Conservation (phyloP, 1,140 invertebrate genomes). For the Globodera ellingtonae region DNA sequence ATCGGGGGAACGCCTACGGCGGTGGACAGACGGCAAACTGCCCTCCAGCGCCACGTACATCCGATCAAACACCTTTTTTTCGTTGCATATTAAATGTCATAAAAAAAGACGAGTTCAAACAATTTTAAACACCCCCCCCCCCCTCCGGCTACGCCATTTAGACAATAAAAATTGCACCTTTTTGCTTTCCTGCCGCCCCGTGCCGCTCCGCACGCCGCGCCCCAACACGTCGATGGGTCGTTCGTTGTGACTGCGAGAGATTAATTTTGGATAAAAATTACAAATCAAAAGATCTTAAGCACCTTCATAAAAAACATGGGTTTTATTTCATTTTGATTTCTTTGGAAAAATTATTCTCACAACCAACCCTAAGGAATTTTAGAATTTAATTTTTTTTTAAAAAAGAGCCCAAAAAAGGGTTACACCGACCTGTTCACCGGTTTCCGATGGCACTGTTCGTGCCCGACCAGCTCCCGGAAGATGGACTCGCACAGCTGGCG, state of each 20-base stretch:
- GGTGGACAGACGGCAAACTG: not conserved
- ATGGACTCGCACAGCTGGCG: not conserved
- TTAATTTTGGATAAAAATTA: conserved; percentile 1
- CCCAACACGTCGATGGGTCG: conserved; percentile 22
- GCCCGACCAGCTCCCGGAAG: conserved; percentile 9
- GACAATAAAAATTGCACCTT: not conserved
- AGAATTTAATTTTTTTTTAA: not conserved
- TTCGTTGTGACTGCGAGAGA: not conserved
- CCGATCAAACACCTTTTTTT: conserved; percentile 10
- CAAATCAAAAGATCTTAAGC: no score
- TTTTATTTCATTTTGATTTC: no score
- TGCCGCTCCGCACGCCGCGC: not conserved
- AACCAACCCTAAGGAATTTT: no score
- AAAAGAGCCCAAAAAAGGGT: not conserved
- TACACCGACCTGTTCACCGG: conserved; percentile 18
- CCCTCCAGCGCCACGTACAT: conserved; percentile 7
- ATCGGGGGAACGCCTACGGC: not conserved
- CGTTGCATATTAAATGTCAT: not conserved
- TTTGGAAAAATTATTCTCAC: no score
- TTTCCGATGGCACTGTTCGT: conserved; percentile 4
- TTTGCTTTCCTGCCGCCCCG: conserved; percentile 5
- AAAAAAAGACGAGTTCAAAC: no score
- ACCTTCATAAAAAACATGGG: no score
- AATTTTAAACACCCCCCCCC: no score
- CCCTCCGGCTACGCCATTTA: no score